Conservation (phyloP, 2,888 invertebrate species). For the Lasiommata megera region DNA sequence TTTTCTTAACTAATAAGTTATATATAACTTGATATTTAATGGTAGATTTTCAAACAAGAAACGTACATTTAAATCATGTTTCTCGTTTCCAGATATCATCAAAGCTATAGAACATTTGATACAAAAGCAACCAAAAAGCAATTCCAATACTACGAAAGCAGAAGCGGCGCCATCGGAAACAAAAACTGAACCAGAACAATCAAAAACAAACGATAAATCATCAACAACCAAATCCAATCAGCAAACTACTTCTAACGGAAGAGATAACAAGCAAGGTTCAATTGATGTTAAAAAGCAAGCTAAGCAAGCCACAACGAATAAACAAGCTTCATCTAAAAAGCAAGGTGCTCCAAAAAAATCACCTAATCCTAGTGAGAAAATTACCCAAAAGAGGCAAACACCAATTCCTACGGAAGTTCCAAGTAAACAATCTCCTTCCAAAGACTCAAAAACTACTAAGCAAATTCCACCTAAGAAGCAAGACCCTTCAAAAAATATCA, state of each 20-base stretch:
- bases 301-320: neutral
- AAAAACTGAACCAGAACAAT: neutral
- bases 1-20: too few species aligned
- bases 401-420: neutral
- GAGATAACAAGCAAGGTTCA: too few species aligned
- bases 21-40: too few species aligned
- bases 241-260: neutral
- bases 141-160: neutral
- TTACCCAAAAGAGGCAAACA: neutral
- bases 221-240: neutral
- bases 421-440: neutral
- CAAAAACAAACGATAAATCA: neutral
- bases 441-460: neutral
- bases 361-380: neutral
- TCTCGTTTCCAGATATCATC: slow-evolving; percentile 29
- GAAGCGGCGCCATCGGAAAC: neutral
- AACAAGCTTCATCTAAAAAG: neutral
- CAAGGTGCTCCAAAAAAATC: neutral
- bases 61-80: neutral
- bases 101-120: slow-evolving; percentile 37
- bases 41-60: too few species aligned
- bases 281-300: too few species aligned
- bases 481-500: neutral
- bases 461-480: neutral
- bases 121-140: slow-evolving; percentile 18